These are phyloP conservation scores for Paramormyrops hopkinsi DNA, from an alignment of 2,797 vertebrate species.

Conservation along the genomic window DNA sequence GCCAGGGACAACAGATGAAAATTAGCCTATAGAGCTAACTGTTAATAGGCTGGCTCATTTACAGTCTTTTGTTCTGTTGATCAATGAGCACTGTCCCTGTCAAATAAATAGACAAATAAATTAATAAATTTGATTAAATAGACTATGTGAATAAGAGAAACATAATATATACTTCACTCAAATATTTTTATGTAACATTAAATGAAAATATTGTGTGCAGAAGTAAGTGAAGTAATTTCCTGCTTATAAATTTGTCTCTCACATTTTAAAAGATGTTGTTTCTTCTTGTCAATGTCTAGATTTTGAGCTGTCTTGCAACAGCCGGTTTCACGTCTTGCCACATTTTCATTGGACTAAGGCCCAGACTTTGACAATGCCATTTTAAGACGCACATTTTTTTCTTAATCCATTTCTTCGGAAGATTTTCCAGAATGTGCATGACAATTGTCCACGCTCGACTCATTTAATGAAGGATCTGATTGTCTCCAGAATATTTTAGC, in stretches of 20 bases:
- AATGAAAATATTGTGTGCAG: neutral
- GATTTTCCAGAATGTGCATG: neutral
- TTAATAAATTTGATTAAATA: neutral
- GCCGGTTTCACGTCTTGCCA: neutral
- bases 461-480: neutral
- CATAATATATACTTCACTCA: neutral
- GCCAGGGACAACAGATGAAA: neutral
- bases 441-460: neutral
- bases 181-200: neutral
- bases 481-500: neutral
- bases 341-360: neutral
- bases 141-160: neutral
- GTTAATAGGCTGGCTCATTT: neutral
- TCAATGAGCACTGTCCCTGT: neutral
- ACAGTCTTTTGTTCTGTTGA: neutral
- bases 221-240: neutral
- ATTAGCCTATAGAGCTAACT: neutral
- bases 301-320: neutral
- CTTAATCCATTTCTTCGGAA: neutral
- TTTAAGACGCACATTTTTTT: neutral
- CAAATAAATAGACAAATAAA: neutral
- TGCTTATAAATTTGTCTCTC: neutral
- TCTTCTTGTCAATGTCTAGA: neutral
- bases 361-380: constrained; percentile 6
- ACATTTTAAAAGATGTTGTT: neutral